A percentile compares a stretch with the other conserved stretches of the same genome.
Conservation (phyloP, 2,797 vertebrate genomes). For the Bradypodion pumilum region DNA sequence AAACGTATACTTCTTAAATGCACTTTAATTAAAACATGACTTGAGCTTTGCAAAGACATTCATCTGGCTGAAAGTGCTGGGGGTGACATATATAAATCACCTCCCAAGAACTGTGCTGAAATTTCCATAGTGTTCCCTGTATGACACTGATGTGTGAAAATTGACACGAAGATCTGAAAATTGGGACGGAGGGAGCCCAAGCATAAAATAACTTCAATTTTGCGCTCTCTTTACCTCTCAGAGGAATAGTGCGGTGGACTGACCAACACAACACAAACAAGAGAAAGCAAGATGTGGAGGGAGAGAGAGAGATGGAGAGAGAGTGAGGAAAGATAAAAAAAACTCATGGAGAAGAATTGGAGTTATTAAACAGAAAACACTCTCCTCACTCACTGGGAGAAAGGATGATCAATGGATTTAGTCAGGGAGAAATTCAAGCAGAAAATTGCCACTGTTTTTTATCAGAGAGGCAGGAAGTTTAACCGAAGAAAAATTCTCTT, state of each 20-base stretch:
- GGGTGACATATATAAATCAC: constrained; percentile 76
- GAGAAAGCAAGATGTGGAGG: constrained; percentile 68
- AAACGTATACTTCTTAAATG: constrained; percentile 70
- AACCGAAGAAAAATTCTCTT: constrained; percentile 76
- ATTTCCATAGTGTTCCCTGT: constrained; percentile 86
- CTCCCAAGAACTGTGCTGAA: constrained; percentile 79
- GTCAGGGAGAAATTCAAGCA: constrained; percentile 99
- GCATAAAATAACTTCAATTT: constrained; percentile 99
- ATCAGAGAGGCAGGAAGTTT: constrained; percentile 85
- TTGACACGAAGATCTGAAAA: constrained; percentile 99
- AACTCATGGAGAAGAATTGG: constrained; percentile 92
- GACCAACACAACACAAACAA: constrained; percentile 98
- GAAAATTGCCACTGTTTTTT: constrained; percentile 99
- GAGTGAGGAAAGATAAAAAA: constrained; percentile 55
- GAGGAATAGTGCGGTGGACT: constrained; percentile 90
- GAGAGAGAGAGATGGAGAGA: too few species aligned
- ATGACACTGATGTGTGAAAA: constrained; percentile 98
- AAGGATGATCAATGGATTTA: constrained; percentile 99
- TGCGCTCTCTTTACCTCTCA: constrained; percentile 86
- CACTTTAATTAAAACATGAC: constrained; percentile 79
- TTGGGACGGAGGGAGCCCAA: constrained; percentile 95
- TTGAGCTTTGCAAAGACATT: constrained; percentile 68
- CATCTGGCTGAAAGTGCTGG: constrained; percentile 40
- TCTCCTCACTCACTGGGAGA: constrained; percentile 93
- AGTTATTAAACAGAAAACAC: constrained; percentile 99